A percentile compares a stretch with the other conserved stretches of the same genome.
Evolutionary conservation across 2,888 invertebrate species (phyloP).

Genomic region (Caenorhabditis parvicauda): DNA sequence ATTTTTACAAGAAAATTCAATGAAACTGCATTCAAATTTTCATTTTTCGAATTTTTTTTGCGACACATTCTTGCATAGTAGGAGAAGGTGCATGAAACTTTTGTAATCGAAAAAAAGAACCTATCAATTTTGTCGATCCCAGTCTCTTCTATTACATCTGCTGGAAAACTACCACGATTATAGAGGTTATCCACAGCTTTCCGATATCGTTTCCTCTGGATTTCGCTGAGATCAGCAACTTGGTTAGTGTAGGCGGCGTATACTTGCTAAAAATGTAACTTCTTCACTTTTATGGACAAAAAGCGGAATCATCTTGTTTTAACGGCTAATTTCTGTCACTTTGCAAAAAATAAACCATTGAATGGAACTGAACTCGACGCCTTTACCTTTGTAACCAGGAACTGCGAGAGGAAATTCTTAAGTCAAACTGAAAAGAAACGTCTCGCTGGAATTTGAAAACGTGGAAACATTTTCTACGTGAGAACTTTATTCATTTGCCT

Average conservation of each 20-base stretch:
- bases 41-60: not conserved
- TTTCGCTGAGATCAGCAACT: constrained; percentile 46
- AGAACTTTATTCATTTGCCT: no score
- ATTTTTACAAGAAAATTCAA: no score
- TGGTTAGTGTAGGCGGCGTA: constrained; percentile 47
- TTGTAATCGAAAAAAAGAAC: not conserved
- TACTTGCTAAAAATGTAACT: constrained; percentile 26
- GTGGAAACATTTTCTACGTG: no score
- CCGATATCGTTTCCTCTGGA: constrained; percentile 37
- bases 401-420: no score
- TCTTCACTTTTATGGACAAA: not conserved
- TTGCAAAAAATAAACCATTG: no score
- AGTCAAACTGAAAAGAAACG: no score
- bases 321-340: no score
- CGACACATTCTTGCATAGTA: not conserved
- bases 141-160: constrained; percentile 28
- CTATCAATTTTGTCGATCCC: constrained; percentile 11
- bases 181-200: constrained; percentile 34
- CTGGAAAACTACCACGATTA: constrained; percentile 25
- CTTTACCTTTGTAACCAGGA: no score
- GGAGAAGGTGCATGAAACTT: not conserved
- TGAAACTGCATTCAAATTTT: no score
- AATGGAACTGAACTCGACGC: no score
- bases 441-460: no score
- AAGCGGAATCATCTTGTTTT: no score